Evolutionary conservation across 2,113 vertebrate genomes (phyloP), one percentile per base, ranked within the genome.

Genomic region (Morone saxatilis): DNA sequence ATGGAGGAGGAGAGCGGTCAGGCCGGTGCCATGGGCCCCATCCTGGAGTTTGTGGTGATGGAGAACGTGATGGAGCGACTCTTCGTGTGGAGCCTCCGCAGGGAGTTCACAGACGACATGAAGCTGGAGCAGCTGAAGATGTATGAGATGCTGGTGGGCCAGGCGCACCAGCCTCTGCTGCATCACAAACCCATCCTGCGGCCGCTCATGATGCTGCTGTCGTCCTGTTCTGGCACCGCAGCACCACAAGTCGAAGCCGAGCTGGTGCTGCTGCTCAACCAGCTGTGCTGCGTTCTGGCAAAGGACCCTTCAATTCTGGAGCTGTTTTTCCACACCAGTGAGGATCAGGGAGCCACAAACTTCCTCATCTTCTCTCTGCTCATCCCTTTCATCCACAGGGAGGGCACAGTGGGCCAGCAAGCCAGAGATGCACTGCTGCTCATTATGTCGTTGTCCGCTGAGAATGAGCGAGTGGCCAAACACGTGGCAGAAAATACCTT

Each of bases 21-120:
- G 93, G 96, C 91, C 1, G 96, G 96, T 6, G 97, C 97, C 0
- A 99, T 99, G 98, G 98, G 98, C n/a, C 97, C 98, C 65, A 99
- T 99, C 88, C 92, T 99, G 94, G 98, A 99, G 93, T 98, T 99
- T 48, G 98, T 99, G 77, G 97, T 99, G 80, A 96, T 96, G 53
- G 98, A 99, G 94, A 99, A 99, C 76, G 98, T 99, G 86, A 99
- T 99, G 98, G 98, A 99, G 86, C 97, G 98, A 19, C 97, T 99
- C 41, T 99, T 99, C n/a, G 95, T 99, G 22, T 99, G 98, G 98
- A 99, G 98, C 91, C 86, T 99, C 51, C 96, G 98, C 7, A 89
- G 97, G 22, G 97, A 98, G 83, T 99, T 99, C 94, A 98, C 97
- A 0, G 98, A 99, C 38, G 97, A 99, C 82, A 98, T 98, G 84